Conservation (phyloP, 2,888 invertebrate genomes). For the Drosophila quinaria region DNA sequence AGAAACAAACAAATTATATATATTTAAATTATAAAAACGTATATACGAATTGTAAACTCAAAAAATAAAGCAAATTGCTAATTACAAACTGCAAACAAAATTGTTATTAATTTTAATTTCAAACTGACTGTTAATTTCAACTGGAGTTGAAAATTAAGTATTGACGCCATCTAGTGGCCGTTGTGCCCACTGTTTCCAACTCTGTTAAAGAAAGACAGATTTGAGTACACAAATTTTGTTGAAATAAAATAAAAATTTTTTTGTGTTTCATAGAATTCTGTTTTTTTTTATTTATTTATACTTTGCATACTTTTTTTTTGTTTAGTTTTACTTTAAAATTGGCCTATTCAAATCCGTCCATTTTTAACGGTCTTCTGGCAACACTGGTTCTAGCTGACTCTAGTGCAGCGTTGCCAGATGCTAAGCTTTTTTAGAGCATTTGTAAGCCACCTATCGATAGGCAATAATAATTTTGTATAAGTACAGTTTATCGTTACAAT, state of each 20-base stretch:
- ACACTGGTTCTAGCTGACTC: neutral
- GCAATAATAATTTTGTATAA: neutral
- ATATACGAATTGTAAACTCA: constrained; percentile 36
- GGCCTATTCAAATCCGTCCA: too few relatives aligned
- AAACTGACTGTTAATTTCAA: constrained; percentile 1
- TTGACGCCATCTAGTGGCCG: constrained; percentile 6
- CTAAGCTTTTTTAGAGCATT: neutral
- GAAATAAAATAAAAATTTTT: too few relatives aligned
- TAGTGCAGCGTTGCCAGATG: constrained; percentile 11
- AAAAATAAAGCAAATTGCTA: constrained; percentile 38
- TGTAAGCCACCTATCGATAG: constrained; percentile 19
- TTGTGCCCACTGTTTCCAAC: too few relatives aligned
- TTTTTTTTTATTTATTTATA: too few relatives aligned
- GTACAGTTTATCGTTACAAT: neutral
- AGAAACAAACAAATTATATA: constrained; percentile 26
- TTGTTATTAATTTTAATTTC: neutral
- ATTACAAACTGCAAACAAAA: constrained; percentile 5
- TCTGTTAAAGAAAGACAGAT: too few relatives aligned
- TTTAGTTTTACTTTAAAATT: too few relatives aligned
- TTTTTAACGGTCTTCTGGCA: too few relatives aligned
- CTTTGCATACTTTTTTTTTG: too few relatives aligned
- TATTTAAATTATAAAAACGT: constrained; percentile 22
- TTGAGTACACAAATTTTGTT: too few relatives aligned
- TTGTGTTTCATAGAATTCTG: too few relatives aligned
- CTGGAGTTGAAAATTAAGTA: neutral